Evolutionary conservation across 2,113 vertebrate species (phyloP).

Genomic region (Eudyptes chrysolophus): DNA sequence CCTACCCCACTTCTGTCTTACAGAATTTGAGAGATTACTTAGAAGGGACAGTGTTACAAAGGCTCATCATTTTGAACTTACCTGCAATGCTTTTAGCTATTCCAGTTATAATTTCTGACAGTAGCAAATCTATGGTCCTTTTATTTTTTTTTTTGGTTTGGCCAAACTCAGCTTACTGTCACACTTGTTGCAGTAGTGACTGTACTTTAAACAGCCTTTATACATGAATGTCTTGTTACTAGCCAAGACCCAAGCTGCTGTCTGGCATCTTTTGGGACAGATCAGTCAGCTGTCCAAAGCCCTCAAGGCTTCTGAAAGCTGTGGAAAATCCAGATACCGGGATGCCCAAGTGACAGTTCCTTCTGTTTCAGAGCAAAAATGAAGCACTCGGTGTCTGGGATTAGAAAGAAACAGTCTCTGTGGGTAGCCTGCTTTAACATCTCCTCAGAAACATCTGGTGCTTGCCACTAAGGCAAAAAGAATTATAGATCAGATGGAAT

Average conservation of each 20-base stretch:
- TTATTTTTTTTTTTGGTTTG: neutral
- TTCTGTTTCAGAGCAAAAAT: neutral
- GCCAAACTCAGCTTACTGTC: neutral
- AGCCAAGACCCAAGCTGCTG: neutral
- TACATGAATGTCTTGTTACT: neutral
- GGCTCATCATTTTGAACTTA: neutral
- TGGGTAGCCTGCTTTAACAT: neutral
- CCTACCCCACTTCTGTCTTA: neutral
- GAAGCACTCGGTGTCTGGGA: neutral
- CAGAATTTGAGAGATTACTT: neutral
- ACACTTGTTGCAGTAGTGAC: neutral
- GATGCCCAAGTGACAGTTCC: neutral
- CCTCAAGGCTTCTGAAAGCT: neutral
- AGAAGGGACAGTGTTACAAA: neutral
- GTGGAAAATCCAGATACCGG: neutral
- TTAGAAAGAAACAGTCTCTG: neutral
- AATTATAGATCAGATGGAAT: neutral
- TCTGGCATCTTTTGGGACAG: neutral
- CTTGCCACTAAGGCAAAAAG: neutral
- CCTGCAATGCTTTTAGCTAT: neutral
- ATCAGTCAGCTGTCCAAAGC: neutral
- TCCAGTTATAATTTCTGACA: constrained; percentile 25
- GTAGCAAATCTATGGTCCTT: neutral
- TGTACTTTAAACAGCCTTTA: neutral
- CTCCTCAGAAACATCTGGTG: neutral